A percentile compares a stretch with the other conserved stretches of the same genome.
Conservation (phyloP, 2,113 vertebrate genomes). For the Phrynosoma platyrhinos region DNA sequence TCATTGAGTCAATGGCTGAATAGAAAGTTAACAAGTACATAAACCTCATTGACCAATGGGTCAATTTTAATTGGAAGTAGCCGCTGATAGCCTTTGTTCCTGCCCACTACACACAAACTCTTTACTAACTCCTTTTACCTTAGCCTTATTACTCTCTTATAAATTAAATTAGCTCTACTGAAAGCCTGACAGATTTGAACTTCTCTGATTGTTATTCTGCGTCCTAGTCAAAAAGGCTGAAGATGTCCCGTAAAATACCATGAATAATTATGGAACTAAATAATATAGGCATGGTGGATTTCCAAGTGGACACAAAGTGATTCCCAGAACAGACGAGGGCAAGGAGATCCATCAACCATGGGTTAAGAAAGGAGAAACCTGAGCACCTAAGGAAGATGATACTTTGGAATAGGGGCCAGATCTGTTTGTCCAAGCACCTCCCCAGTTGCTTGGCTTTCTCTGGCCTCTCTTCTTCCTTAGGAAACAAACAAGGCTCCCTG, state of each 20-base stretch:
- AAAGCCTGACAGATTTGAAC: neutral
- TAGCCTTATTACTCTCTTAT: neutral
- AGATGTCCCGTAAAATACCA: neutral
- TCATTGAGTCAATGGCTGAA: too few relatives aligned
- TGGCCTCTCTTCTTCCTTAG: neutral
- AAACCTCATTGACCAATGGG: too few relatives aligned
- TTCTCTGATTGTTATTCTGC: neutral
- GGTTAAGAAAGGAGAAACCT: neutral
- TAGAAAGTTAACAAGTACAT: too few relatives aligned
- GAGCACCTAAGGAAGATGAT: constrained; percentile 15
- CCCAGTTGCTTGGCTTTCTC: constrained; percentile 10
- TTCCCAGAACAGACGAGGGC: neutral
- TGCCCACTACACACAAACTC: neutral
- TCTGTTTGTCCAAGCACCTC: constrained; percentile 19
- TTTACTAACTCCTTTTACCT: neutral
- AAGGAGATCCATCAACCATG: neutral
- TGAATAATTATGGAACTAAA: neutral
- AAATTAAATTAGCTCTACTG: neutral
- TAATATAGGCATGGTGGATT: neutral
- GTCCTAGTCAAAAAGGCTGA: neutral
- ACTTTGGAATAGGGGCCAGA: neutral
- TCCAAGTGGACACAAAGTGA: neutral
- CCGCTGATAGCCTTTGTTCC: neutral
- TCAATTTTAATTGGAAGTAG: too few relatives aligned
- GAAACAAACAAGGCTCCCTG: neutral